Evolutionary conservation across 2,888 invertebrate genomes (phyloP).

Genomic region (Patella caerulea): DNA sequence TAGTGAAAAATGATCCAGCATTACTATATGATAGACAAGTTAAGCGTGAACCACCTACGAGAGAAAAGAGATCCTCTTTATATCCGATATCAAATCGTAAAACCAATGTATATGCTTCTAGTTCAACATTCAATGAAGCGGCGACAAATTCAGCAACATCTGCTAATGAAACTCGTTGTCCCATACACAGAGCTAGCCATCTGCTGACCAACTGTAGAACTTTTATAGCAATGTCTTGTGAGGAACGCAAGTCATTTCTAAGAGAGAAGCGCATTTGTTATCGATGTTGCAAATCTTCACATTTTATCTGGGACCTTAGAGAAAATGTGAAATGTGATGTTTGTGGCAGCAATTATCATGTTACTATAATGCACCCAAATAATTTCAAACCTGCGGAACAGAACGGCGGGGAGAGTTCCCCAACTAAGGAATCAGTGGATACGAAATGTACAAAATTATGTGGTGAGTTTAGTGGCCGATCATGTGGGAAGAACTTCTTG

Average conservation of each 20-base stretch:
- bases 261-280: constrained; percentile 30
- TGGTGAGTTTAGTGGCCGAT: constrained; percentile 19
- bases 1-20: constrained; percentile 35
- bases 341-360: constrained; percentile 31
- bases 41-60: background rate
- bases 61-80: background rate
- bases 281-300: constrained; percentile 27
- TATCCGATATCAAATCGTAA: background rate
- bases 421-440: background rate
- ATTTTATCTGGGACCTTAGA: constrained; percentile 22
- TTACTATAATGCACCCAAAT: constrained; percentile 28
- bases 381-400: background rate
- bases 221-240: constrained; percentile 21
- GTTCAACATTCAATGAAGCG: no score
- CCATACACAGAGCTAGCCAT: constrained; percentile 14
- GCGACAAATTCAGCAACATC: background rate
- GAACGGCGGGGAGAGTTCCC: constrained; percentile 9
- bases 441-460: constrained; percentile 23
- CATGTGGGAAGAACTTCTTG: constrained; percentile 23
- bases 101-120: background rate
- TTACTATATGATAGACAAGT: constrained; percentile 19
- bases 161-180: background rate
- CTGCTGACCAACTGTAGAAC: constrained; percentile 23
- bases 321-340: constrained; percentile 26
- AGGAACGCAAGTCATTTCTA: constrained; percentile 16